Evolutionary conservation across 2,113 vertebrate genomes (phyloP).

Genomic region (Myocastor coypus): DNA sequence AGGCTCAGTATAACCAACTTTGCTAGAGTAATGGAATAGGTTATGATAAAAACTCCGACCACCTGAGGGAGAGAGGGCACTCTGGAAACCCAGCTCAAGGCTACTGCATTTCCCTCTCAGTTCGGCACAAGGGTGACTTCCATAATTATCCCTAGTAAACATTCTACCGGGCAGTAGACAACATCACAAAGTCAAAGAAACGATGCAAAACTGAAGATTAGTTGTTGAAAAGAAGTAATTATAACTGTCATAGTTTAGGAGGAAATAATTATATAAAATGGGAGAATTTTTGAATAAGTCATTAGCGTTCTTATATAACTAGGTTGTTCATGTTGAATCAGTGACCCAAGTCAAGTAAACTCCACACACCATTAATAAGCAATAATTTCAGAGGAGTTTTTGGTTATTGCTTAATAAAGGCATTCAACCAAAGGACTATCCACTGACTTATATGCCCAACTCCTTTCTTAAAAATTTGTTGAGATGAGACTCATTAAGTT

Average conservation of each 20-base stretch:
- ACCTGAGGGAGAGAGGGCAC: background rate
- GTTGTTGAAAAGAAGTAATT: background rate
- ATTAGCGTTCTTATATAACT: background rate
- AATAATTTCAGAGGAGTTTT: background rate
- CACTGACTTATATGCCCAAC: background rate
- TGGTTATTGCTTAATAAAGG: background rate
- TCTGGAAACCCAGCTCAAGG: background rate
- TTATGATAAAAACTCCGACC: constrained; percentile 18
- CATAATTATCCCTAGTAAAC: background rate
- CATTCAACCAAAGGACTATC: background rate
- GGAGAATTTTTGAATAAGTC: background rate
- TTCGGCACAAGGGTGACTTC: background rate
- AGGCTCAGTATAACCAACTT: background rate
- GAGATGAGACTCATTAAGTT: background rate
- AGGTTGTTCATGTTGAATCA: background rate
- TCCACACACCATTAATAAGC: background rate
- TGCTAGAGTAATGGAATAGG: background rate
- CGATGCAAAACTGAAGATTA: background rate
- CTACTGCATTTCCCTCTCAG: background rate
- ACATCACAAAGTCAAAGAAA: background rate
- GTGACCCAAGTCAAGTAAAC: background rate
- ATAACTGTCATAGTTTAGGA: background rate
- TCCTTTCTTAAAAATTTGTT: background rate
- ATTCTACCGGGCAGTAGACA: background rate
- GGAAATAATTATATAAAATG: constrained; percentile 29